These are phyloP conservation scores for Ailurus styani DNA, from an alignment of 2,113 vertebrate genomes.

Conservation along the genomic window DNA sequence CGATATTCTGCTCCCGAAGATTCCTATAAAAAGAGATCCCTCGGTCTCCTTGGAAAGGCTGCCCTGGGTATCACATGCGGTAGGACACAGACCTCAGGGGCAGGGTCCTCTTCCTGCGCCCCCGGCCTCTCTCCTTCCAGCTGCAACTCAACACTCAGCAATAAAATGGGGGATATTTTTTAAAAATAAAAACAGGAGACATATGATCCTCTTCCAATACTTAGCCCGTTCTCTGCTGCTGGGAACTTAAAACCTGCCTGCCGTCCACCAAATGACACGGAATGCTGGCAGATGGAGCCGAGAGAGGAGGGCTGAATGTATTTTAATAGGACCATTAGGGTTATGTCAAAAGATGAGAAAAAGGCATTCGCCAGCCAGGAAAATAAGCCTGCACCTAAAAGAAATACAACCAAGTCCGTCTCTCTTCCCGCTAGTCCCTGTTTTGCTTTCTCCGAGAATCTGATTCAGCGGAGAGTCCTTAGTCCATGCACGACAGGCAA, in stretches of 20 bases:
- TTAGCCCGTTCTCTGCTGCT: slow-evolving; percentile 65
- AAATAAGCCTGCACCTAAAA: slow-evolving; percentile 36
- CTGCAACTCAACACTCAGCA: slow-evolving; percentile 32
- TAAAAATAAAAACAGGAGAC: slow-evolving; percentile 58
- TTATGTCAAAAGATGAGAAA: slow-evolving; percentile 86
- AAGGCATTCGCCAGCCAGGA: slow-evolving; percentile 17
- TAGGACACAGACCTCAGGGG: neutral
- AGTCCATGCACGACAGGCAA: neutral
- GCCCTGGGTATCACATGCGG: fast-evolving
- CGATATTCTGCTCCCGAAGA: neutral
- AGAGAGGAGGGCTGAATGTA: slow-evolving; percentile 84
- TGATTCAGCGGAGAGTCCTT: neutral
- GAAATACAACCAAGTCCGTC: neutral
- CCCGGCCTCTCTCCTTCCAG: neutral
- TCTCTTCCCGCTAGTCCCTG: neutral
- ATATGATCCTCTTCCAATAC: slow-evolving; percentile 44
- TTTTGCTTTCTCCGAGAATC: neutral
- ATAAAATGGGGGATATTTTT: neutral
- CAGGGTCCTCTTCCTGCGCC: neutral
- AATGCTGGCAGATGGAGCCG: slow-evolving; percentile 67
- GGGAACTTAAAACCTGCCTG: slow-evolving; percentile 75
- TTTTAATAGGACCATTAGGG: slow-evolving; percentile 92
- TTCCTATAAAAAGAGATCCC: slow-evolving; percentile 7
- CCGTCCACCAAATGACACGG: slow-evolving; percentile 69
- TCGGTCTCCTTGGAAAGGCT: neutral